phyloP scores from a whole-genome alignment of 2,797 vertebrate genomes.

The Poecilia wingei region DNA sequence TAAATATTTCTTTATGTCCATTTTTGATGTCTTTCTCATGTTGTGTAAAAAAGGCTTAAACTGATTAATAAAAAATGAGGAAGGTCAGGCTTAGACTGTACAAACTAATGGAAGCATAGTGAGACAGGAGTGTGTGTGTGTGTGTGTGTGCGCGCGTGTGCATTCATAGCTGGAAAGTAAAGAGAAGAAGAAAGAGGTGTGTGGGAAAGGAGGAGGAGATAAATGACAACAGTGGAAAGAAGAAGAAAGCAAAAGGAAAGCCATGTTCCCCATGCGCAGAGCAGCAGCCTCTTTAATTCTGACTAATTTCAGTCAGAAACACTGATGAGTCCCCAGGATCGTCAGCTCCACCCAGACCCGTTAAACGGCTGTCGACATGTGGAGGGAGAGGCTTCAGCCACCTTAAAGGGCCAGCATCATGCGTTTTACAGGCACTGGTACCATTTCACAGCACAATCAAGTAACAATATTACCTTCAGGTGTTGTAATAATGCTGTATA shows the following conservation, averaged over 20 bases:
- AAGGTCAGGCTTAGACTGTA: not conserved
- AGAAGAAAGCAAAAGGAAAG: not conserved
- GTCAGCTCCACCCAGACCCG: constrained; percentile 31
- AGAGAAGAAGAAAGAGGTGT: constrained; percentile 24
- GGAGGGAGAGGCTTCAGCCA: constrained; percentile 26
- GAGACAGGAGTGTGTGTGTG: not conserved
- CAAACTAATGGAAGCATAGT: not conserved
- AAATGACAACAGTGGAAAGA: not conserved
- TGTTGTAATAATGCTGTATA: no score
- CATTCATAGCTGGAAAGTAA: constrained; percentile 6
- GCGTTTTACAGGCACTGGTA: no score
- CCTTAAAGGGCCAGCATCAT: no score
- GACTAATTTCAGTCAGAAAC: constrained; percentile 34
- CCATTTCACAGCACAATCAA: no score
- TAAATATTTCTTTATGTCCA: no score
- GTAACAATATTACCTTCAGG: no score
- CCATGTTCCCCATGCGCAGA: constrained; percentile 26
- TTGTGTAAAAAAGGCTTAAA: no score
- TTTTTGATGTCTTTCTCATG: no score
- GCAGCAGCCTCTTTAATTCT: constrained; percentile 13
- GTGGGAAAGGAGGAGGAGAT: not conserved
- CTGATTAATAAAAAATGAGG: not conserved
- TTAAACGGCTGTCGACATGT: constrained; percentile 63
- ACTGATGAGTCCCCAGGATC: constrained; percentile 30
- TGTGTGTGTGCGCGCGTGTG: not conserved